A percentile compares a stretch with the other conserved stretches of the same genome.
Evolutionary conservation across 2,113 vertebrate species (phyloP).

Genomic region (Rynchops niger): DNA sequence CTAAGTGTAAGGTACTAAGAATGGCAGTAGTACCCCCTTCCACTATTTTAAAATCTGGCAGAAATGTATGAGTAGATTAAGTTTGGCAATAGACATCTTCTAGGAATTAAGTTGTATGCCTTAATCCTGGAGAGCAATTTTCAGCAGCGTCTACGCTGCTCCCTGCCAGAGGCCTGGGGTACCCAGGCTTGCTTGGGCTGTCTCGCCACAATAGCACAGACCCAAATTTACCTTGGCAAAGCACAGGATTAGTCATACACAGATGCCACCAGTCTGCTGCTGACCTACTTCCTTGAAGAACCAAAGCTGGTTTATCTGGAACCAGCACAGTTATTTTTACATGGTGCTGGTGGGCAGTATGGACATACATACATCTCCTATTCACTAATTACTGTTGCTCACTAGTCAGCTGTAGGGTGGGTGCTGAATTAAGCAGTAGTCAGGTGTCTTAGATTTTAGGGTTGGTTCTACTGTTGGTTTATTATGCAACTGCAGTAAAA

Average conservation of each 20-base stretch:
- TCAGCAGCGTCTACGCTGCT: not conserved
- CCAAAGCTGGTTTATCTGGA: not conserved
- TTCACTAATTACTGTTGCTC: not conserved
- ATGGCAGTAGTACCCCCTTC: not conserved
- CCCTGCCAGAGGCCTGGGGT: not conserved
- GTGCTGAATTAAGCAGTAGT: not conserved
- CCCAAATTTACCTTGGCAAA: not conserved
- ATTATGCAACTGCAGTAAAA: not conserved
- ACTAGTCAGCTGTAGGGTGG: accelerated
- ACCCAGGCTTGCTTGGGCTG: not conserved
- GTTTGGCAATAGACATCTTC: not conserved
- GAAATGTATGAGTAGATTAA: not conserved
- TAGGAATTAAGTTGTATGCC: not conserved
- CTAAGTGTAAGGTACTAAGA: not conserved
- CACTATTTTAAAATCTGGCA: not conserved
- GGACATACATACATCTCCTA: not conserved
- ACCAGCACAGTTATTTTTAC: not conserved
- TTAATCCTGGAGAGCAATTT: not conserved
- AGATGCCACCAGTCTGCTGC: not conserved
- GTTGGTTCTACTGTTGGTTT: not conserved
- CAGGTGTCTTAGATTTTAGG: not conserved
- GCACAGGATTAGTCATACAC: not conserved
- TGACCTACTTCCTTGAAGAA: not conserved
- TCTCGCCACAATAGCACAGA: not conserved
- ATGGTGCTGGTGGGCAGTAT: not conserved